phyloP scores from a whole-genome alignment of 2,888 invertebrate species.

The Ceriagrion tenellum region DNA sequence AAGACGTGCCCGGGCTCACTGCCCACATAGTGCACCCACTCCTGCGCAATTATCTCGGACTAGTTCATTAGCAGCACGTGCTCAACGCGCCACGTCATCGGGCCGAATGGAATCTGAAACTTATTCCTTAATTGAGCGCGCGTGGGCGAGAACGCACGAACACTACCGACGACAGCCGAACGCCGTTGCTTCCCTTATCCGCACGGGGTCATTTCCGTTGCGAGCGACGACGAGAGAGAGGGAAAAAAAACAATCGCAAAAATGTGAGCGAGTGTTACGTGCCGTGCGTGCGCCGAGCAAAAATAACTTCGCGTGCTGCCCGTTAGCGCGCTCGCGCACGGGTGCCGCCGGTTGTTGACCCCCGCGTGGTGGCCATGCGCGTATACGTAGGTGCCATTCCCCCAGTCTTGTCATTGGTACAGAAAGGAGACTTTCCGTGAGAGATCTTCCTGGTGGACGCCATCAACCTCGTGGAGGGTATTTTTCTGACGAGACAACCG shows the following conservation, averaged over 20 bases:
- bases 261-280: constrained; percentile 20
- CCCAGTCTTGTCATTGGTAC: background rate
- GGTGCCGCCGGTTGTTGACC: constrained; percentile 4
- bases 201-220: background rate
- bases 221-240: background rate
- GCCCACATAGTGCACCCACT: background rate
- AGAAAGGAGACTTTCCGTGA: background rate
- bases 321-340: constrained; percentile 14
- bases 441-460: background rate
- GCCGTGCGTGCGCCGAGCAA: background rate
- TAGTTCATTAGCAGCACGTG: too few species aligned
- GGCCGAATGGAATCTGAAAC: too few species aligned
- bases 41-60: background rate
- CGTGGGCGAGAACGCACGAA: background rate
- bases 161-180: background rate
- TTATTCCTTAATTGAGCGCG: background rate
- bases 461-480: background rate
- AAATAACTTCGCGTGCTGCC: constrained; percentile 26
- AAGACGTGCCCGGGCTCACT: too few species aligned
- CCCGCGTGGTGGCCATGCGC: constrained; percentile 10
- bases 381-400: background rate
- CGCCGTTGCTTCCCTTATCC: background rate
- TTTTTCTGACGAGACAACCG: background rate
- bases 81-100: background rate
- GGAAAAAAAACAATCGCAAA: background rate